Conservation (phyloP, 2,113 vertebrate species). For the Circaetus gallicus region DNA sequence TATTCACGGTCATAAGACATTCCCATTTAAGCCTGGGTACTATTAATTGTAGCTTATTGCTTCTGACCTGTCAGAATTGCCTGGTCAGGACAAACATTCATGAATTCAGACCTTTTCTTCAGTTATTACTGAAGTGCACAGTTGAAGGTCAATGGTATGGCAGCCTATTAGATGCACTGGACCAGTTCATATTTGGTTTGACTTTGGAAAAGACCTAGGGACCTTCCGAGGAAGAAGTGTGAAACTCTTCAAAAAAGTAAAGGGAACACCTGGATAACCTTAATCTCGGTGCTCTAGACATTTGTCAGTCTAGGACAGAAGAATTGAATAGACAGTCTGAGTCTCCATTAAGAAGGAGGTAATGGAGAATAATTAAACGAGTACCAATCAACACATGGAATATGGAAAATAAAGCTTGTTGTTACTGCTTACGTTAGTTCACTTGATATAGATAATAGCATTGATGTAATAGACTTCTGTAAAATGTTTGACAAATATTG, state of each 20-base stretch:
- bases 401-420: background rate
- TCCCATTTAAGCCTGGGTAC: background rate
- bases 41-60: background rate
- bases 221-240: background rate
- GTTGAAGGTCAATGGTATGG: background rate
- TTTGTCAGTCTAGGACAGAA: background rate
- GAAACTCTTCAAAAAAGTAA: background rate
- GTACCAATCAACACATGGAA: background rate
- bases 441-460: background rate
- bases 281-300: background rate
- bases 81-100: background rate
- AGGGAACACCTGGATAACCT: background rate
- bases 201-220: background rate
- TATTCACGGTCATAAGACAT: background rate
- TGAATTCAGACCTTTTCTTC: background rate
- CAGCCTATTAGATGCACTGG: background rate
- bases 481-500: background rate
- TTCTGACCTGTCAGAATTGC: background rate
- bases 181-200: background rate
- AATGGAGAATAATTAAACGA: background rate
- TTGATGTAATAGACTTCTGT: accelerated
- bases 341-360: background rate
- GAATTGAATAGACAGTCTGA: background rate
- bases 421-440: background rate
- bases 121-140: background rate